Base-by-base conservation (phyloP, 2,797 vertebrate species). In the Micrastur ruficollis region DNA sequence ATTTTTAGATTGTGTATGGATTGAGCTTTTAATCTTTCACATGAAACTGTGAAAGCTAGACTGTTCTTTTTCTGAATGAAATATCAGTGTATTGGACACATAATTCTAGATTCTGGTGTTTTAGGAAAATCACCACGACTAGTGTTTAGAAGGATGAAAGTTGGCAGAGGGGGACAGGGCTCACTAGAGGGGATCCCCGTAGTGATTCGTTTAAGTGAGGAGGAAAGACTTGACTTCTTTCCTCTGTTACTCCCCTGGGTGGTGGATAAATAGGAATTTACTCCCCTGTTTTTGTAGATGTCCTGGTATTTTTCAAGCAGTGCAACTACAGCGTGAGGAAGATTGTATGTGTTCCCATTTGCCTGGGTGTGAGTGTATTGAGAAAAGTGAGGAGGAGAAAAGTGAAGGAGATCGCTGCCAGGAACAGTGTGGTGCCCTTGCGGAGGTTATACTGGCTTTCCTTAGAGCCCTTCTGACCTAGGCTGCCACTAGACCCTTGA, bases 61-160 rank as follows among this genome's bases (percentile, higher is more conserved):
- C 12, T 46, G 7, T 55, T 59, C 29, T 83, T 74, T 55, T 38
- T 32, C 46, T 50, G 8, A 63, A 61, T 44, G n/a, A 66, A 58
- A 61, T 78, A 7, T 67, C 49, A 31, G 0, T 29, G 14, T 19
- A 2, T 66, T 86, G 25, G 26, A 21, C 61, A 46, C 0, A 1
- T 42, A 20, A 55, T 26, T 96, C 14, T 46, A 53, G 26, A 53
- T 58, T 25, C 18, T 74, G 29, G 27, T 75, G 38, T 78, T 88
- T 58, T 31, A 68, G 25, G 53, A 62, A 89, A 62, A 72, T 62
- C 29, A 46, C 61, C 34, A 25, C 31, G 68, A 56, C 7, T 9
- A 0, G 0, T 25, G 8, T 82, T 86, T 59, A 27, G 68, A 89
- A 76, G 40, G 16, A 22, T 61, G 26, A 34, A 44, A 63, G 25